Conservation (phyloP, 1,140 invertebrate species). For the Aphelenchoides avenae region DNA sequence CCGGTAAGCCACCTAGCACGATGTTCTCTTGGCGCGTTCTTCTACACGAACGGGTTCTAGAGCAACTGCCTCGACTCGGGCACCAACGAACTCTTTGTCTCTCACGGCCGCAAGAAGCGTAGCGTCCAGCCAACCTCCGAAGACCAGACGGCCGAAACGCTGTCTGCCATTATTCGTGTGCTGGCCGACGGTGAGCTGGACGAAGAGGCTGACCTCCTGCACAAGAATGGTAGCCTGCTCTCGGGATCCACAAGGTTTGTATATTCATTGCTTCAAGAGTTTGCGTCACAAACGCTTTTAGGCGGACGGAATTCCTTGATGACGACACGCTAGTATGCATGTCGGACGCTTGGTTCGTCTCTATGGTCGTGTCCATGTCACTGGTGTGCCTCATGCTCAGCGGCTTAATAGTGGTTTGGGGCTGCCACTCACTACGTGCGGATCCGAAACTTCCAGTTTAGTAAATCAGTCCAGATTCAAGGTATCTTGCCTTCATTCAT, state of each 20-base stretch:
- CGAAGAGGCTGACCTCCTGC: constrained; percentile 44
- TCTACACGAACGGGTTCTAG: constrained; percentile 35
- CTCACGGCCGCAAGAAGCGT: constrained; percentile 56
- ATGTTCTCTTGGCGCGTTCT: constrained; percentile 6
- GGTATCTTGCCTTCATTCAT: too few relatives aligned
- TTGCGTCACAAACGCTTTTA: background rate
- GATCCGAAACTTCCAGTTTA: too few relatives aligned
- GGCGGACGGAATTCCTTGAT: constrained; percentile 2
- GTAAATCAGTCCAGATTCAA: too few relatives aligned
- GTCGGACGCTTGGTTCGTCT: constrained; percentile 55
- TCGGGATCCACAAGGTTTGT: constrained; percentile 3
- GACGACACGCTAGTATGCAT: constrained; percentile 49
- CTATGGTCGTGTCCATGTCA: constrained; percentile 55
- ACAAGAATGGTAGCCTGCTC: constrained; percentile 23
- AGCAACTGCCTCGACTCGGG: constrained; percentile 59
- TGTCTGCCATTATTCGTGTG: constrained; percentile 58
- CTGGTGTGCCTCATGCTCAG: constrained; percentile 51
- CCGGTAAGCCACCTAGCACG: constrained; percentile 39
- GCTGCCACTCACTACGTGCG: constrained; percentile 39
- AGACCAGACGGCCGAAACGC: constrained; percentile 43
- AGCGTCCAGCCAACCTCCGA: constrained; percentile 17
- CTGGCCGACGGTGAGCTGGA: constrained; percentile 56
- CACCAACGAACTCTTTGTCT: constrained; percentile 57
- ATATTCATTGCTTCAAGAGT: constrained; percentile 21
- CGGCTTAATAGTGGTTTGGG: constrained; percentile 58